A percentile compares a stretch with the other conserved stretches of the same genome.
These are phyloP conservation scores for Malurus leucopterus DNA, from an alignment of 2,797 vertebrate species.

Conservation along the genomic window DNA sequence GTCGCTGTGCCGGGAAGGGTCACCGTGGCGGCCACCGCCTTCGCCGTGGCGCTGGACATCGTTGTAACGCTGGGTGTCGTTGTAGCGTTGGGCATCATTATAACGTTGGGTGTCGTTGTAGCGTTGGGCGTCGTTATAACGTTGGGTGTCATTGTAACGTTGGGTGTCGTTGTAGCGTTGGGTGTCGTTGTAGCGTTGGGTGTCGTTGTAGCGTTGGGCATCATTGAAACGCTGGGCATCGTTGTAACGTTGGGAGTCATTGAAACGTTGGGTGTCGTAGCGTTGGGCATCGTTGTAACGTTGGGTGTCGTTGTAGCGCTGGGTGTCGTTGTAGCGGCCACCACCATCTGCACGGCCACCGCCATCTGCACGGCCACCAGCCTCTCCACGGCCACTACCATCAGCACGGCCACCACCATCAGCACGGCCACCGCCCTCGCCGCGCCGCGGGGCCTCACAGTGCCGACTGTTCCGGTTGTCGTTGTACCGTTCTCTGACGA, in stretches of 20 bases:
- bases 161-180: fast-evolving
- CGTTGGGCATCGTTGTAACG: too few relatives aligned
- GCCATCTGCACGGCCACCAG: conserved; percentile 30
- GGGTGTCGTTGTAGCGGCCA: not conserved
- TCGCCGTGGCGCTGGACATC: conserved; percentile 58
- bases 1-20: conserved; percentile 60
- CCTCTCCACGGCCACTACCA: conserved; percentile 29
- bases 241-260: too few relatives aligned
- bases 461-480: conserved; percentile 61
- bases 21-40: conserved; percentile 48
- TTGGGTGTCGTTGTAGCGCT: too few relatives aligned
- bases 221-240: not conserved
- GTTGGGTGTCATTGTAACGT: fast-evolving
- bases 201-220: fast-evolving
- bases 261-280: too few relatives aligned
- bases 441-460: conserved; percentile 55
- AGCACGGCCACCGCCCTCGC: not conserved
- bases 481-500: conserved; percentile 65
- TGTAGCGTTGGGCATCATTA: fast-evolving
- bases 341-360: not conserved
- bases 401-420: conserved; percentile 62
- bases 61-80: not conserved
- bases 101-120: fast-evolving
- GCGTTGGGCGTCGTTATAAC: fast-evolving
- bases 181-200: fast-evolving